Conservation (phyloP, 2,888 invertebrate genomes). For the Pandemis corylana region DNA sequence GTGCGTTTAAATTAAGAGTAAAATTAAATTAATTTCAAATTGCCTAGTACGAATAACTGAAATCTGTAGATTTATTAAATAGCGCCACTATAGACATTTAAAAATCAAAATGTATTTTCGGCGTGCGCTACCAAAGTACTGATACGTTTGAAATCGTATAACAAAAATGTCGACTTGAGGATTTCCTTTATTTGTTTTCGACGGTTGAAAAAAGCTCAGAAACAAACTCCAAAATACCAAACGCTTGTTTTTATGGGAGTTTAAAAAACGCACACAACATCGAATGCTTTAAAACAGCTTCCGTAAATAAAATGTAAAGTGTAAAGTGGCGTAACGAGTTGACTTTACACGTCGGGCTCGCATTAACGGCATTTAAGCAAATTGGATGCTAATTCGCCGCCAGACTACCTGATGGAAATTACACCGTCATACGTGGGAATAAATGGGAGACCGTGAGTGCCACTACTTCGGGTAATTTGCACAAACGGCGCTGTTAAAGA, state of each 20-base stretch:
- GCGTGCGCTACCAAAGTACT: too few species aligned
- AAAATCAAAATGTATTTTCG: too few species aligned
- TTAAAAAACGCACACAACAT: not conserved
- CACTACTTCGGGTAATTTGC: slow-evolving; percentile 15
- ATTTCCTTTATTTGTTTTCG: too few species aligned
- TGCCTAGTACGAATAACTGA: too few species aligned
- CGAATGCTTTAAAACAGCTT: not conserved
- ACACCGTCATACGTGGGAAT: slow-evolving; percentile 22
- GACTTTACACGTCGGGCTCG: slow-evolving; percentile 58
- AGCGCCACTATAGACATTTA: too few species aligned
- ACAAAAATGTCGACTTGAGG: too few species aligned
- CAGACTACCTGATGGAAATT: slow-evolving; percentile 48
- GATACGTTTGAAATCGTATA: too few species aligned
- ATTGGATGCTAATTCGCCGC: slow-evolving; percentile 67
- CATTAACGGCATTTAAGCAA: slow-evolving; percentile 62
- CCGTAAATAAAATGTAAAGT: slow-evolving; percentile 21
- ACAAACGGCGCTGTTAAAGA: not conserved
- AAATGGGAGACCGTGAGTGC: not conserved
- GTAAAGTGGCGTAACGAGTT: slow-evolving; percentile 49
- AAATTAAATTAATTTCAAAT: too few species aligned
- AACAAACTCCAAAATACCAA: not conserved
- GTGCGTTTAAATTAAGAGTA: too few species aligned
- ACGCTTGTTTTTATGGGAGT: not conserved
- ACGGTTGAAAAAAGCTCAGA: too few species aligned
- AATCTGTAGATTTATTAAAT: too few species aligned